Percentiles rank a stretch among this genome's conserved stretches.
Conservation (phyloP, 2,113 vertebrate genomes). For the Sula dactylatra region DNA sequence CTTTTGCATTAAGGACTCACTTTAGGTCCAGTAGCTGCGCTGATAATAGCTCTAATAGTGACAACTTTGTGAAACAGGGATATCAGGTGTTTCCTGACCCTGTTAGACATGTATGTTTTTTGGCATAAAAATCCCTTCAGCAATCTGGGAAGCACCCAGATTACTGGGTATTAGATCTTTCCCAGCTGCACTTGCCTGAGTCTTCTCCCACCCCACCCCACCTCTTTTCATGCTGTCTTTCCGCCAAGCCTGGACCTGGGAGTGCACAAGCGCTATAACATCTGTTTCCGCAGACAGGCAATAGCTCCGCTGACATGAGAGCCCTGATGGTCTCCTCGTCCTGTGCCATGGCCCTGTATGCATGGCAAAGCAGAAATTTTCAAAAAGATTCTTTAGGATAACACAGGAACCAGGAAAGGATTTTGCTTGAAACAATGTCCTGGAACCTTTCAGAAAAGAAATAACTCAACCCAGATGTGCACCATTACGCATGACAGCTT, state of each 20-base stretch:
- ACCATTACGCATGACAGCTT: neutral
- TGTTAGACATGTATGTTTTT: neutral
- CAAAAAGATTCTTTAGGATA: neutral
- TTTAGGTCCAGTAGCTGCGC: neutral
- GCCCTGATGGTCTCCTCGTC: neutral
- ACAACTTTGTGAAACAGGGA: neutral
- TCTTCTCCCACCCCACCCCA: neutral
- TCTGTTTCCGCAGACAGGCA: neutral
- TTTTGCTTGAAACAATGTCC: neutral
- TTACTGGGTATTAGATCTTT: neutral
- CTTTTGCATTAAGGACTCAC: neutral
- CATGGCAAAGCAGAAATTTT: neutral
- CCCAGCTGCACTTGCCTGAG: neutral
- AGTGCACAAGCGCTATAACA: neutral
- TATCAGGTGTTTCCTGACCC: neutral
- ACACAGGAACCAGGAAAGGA: neutral
- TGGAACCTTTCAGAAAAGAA: neutral
- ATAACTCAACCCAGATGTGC: neutral
- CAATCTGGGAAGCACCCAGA: neutral
- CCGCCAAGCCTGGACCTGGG: neutral
- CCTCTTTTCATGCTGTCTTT: neutral
- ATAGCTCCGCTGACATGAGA: rapidly evolving
- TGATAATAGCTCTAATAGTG: neutral
- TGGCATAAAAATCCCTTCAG: neutral
- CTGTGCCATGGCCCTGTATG: neutral